Base-by-base conservation (phyloP, 53 echinoderm and acorn worm species). In the Temnopleurus reevesii region DNA sequence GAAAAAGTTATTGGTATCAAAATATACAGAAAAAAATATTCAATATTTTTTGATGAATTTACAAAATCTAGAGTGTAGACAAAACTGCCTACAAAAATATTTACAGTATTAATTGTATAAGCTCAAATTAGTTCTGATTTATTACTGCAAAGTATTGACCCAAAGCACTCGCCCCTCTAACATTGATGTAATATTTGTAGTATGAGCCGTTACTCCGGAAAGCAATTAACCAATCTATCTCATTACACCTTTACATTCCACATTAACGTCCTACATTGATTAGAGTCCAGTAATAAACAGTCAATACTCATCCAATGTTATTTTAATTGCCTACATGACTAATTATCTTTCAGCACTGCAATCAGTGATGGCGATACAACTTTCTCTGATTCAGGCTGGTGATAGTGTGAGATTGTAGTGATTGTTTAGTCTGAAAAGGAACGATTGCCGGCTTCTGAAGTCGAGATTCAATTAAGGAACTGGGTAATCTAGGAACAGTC, bases 281-380 rank as follows among this genome's bases (percentile, higher is more conserved):
- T 71, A 71, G 23, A 34, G 41, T 41, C 23, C 36, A 71, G 19
- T 38, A 71, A 71, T 41, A 41, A 41, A 41, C 71, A 71, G 71
- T 71, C 71, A 21, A 43, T 43, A 71, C 8, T n/a, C 36, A 71
- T 71, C 5, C 21, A 21, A n/a, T n/a, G 41, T 71, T 71, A 38
- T 71, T 71, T 41, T 71, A 71, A 71, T 71, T 71, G 71, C 36
- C 71, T 71, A 71, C 71, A 71, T 41, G 71, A 71, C 71, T 71
- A 63, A 63, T 63, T 63, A 30, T 63, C 31, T 63, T 63, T 36
- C 71, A 63, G 33, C 63, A 63, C 58, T 9, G 30, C 33, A 21
- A 17, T 63, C 29, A 63, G 63, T 31, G 63, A 9, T 63, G 33
- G 12, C 18, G 63, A 33, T 30, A 60, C 58, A 60, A 19, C 28